phyloP scores from a whole-genome alignment of 2,797 vertebrate species.

The Remorina albescens region DNA sequence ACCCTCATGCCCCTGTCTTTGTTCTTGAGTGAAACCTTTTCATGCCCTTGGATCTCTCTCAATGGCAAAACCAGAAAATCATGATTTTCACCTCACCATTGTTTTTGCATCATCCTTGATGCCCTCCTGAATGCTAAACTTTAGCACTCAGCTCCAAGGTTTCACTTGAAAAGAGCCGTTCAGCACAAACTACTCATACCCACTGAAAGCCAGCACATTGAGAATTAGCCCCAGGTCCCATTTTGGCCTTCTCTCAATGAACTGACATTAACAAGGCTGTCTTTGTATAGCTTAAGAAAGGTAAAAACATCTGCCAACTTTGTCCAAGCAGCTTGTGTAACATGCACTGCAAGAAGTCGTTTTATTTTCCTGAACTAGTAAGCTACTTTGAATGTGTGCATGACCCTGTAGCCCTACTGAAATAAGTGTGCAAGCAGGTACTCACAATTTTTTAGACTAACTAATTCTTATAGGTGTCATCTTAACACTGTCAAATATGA shows the following conservation, averaged over 20 bases:
- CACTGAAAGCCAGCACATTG: neutral
- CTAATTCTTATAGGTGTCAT: neutral
- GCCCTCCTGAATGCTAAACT: slow-evolving; percentile 19
- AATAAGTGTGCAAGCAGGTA: neutral
- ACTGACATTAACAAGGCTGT: neutral
- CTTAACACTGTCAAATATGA: neutral
- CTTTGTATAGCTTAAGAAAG: neutral
- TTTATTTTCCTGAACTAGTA: neutral
- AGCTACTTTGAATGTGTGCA: neutral
- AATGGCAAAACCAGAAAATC: slow-evolving; percentile 15
- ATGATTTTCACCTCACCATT: neutral
- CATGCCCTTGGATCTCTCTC: slow-evolving; percentile 25
- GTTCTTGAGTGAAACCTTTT: slow-evolving; percentile 39
- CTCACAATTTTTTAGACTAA: neutral
- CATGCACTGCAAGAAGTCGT: neutral
- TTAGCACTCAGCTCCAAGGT: neutral
- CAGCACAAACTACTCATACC: neutral
- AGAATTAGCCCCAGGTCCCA: neutral
- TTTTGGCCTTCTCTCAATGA: neutral
- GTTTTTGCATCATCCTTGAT: neutral
- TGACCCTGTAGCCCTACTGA: neutral
- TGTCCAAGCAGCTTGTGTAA: neutral
- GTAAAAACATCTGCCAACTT: neutral
- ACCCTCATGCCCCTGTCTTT: slow-evolving; percentile 27
- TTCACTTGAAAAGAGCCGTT: slow-evolving; percentile 6